phyloP scores from a whole-genome alignment of 2,113 vertebrate genomes.

The Brachirus orientalis region DNA sequence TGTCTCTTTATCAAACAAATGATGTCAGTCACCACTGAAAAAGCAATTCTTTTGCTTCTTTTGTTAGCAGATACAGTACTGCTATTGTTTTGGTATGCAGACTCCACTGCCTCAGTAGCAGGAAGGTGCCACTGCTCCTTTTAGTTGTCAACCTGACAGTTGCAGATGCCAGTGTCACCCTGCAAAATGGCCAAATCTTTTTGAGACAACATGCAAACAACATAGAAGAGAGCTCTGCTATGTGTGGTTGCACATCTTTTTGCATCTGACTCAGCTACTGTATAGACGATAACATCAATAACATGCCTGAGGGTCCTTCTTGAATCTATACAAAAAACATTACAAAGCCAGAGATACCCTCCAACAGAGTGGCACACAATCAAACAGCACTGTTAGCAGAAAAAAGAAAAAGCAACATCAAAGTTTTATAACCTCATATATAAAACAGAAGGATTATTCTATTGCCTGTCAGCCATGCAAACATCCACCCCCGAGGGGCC shows the following conservation, averaged over 20 bases:
- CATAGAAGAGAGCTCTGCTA: not conserved
- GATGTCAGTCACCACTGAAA: slow-evolving; percentile 38
- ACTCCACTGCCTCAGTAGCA: slow-evolving; percentile 13
- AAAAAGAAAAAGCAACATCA: slow-evolving; percentile 27
- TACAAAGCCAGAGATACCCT: slow-evolving; percentile 26
- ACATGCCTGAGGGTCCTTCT: slow-evolving; percentile 7
- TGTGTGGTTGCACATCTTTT: slow-evolving; percentile 2
- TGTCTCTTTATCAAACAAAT: slow-evolving; percentile 27
- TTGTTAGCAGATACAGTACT: not conserved
- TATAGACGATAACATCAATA: slow-evolving; percentile 25
- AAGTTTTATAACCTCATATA: slow-evolving; percentile 41
- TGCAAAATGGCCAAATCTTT: slow-evolving; percentile 9
- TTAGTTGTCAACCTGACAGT: slow-evolving; percentile 18
- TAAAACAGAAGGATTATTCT: slow-evolving; percentile 44
- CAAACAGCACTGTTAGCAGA: slow-evolving; percentile 1
- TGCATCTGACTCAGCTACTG: slow-evolving; percentile 15
- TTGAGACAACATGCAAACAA: slow-evolving; percentile 12
- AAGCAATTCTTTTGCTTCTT: slow-evolving; percentile 9
- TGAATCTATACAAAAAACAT: slow-evolving; percentile 43
- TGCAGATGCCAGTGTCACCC: slow-evolving; percentile 14
- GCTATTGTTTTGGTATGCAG: slow-evolving; percentile 34
- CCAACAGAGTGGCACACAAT: slow-evolving; percentile 32
- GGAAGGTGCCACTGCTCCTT: slow-evolving; percentile 13
- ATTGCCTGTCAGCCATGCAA: slow-evolving; percentile 49
- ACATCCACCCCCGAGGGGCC: slow-evolving; percentile 18